Evolutionary conservation across 2,888 invertebrate genomes (phyloP), one percentile per base, ranked within the genome.

Genomic region (Hoplodrina ambigua): DNA sequence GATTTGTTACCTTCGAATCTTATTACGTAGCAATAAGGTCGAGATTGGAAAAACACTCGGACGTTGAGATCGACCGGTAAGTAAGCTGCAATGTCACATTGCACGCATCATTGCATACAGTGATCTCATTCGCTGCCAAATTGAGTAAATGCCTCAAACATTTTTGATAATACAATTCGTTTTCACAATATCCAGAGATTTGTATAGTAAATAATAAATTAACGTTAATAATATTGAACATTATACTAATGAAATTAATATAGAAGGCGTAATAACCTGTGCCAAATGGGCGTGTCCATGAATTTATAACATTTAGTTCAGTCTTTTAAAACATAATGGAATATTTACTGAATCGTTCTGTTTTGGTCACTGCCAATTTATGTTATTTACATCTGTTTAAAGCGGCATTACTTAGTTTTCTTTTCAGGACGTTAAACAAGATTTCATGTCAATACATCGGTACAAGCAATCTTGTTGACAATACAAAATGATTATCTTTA

Each of bases 51-150:
- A 56, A 60, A 62, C 60, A 71, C 52, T 68, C 8, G 44, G 61
- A 63, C 69, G 52, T 68, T 41, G 11, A 49, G 61, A 63, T 30
- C 30, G 68, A 67, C 73, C 73, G 56, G 75, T 74, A 78, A 86
- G 84, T 78, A 79, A 80, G 80, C 68, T 85, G 88, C 90, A 93
- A 91, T 88, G 91, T 92, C 89, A 92, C 88, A 89, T 90, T 91
- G 90, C 87, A 89, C 87, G 88, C 86, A 88, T 85, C 87, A 87
- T 81, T 90, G 88, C 85, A 86, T 80, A 77, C 72, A 84, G 81
- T 90, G 88, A 90, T 90, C 86, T 88, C 89, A 88, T 87, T 87
- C 71, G 75, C 62, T 81, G 66, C 82, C 85, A 80, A 89, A 89
- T 82, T 79, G 69, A 78, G 75, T 78, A 72, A 81, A 78, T 76